Evolutionary conservation across 2,113 vertebrate species (phyloP).

Genomic region (Galbula dea): DNA sequence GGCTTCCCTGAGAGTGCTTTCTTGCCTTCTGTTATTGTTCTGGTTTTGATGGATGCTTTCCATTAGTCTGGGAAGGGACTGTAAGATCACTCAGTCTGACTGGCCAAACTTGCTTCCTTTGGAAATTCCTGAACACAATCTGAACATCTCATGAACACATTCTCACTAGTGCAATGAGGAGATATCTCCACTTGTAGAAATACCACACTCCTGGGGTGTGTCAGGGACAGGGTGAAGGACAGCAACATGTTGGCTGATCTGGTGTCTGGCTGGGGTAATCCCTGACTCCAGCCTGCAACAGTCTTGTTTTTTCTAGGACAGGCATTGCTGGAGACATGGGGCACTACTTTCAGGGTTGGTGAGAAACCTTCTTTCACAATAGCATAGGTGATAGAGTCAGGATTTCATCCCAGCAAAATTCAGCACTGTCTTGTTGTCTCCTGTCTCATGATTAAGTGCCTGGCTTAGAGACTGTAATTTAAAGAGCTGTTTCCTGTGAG

Average conservation of each 20-base stretch:
- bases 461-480: not conserved
- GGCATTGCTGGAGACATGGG: not conserved
- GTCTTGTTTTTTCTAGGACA: not conserved
- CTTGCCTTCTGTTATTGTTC: not conserved
- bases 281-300: not conserved
- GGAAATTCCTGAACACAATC: not conserved
- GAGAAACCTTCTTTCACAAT: conserved; percentile 16
- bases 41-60: not conserved
- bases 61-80: not conserved
- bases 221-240: not conserved
- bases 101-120: not conserved
- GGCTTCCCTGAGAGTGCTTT: not conserved
- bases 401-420: not conserved
- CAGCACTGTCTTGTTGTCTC: not conserved
- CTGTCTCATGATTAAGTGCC: not conserved
- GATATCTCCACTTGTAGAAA: not conserved
- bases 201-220: not conserved
- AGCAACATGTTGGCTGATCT: not conserved
- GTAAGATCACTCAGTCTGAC: not conserved
- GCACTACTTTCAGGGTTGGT: not conserved
- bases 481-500: conserved; percentile 33
- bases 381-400: not conserved
- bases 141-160: not conserved
- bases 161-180: not conserved
- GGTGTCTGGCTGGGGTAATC: not conserved